Percentiles rank a stretch among this genome's conserved stretches.
Evolutionary conservation across 2,888 invertebrate genomes (phyloP).

Genomic region (Myathropa florea): DNA sequence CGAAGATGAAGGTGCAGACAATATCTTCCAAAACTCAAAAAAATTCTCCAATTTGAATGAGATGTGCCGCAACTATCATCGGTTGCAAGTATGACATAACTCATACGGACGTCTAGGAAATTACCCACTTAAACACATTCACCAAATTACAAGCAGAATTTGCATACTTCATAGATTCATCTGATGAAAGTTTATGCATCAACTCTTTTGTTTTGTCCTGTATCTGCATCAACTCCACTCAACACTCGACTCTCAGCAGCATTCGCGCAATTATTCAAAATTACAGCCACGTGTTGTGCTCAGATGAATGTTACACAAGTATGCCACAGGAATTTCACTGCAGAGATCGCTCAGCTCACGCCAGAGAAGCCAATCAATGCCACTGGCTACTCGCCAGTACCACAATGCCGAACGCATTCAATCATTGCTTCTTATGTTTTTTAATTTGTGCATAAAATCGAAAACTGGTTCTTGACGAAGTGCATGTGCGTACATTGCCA

Average conservation of each 20-base stretch:
- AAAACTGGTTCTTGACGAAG: slow-evolving; percentile 58
- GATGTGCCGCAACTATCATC: no score
- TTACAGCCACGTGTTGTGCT: slow-evolving; percentile 57
- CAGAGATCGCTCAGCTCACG: slow-evolving; percentile 21
- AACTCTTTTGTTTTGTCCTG: slow-evolving; percentile 49
- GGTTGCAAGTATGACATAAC: no score
- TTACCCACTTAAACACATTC: slow-evolving; percentile 8
- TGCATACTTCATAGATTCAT: not conserved
- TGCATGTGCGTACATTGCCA: slow-evolving; percentile 63
- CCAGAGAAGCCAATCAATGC: slow-evolving; percentile 14
- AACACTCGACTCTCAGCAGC: no score
- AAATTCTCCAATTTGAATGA: no score
- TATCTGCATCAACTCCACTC: not conserved
- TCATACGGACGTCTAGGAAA: not conserved
- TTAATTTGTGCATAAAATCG: not conserved
- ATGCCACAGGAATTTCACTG: slow-evolving; percentile 38
- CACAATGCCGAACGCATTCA: slow-evolving; percentile 56
- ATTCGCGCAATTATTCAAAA: slow-evolving; percentile 51
- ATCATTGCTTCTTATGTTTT: slow-evolving; percentile 34
- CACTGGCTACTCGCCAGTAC: slow-evolving; percentile 36
- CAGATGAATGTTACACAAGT: slow-evolving; percentile 44
- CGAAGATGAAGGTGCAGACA: no score
- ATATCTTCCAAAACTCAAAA: no score
- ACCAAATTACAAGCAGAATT: not conserved
- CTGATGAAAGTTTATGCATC: slow-evolving; percentile 21